Evolutionary conservation across 2,797 vertebrate genomes (phyloP).

Genomic region (Chloroceryle amazona): DNA sequence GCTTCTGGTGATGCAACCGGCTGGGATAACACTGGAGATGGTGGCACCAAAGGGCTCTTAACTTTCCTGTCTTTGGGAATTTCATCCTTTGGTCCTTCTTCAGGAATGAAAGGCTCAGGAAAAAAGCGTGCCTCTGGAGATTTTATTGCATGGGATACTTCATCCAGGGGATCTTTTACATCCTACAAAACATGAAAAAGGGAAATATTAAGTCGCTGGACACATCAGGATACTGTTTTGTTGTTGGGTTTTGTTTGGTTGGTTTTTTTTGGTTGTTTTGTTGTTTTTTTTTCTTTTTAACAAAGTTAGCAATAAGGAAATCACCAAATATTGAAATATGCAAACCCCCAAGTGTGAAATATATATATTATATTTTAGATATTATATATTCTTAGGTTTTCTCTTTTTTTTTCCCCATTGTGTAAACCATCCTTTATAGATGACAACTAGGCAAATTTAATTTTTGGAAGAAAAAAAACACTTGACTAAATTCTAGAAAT

Average conservation of each 20-base stretch:
- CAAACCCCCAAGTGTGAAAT: rapidly evolving
- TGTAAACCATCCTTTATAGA: neutral
- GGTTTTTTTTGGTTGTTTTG: neutral
- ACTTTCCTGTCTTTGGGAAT: constrained; percentile 69
- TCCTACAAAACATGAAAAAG: constrained; percentile 40
- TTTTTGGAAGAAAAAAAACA: neutral
- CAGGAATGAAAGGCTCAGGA: constrained; percentile 81
- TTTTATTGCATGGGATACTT: constrained; percentile 28
- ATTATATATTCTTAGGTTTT: neutral
- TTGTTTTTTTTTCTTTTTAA: neutral
- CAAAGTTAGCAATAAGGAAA: neutral
- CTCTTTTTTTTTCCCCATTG: neutral
- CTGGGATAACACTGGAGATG: constrained; percentile 88
- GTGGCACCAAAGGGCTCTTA: constrained; percentile 33
- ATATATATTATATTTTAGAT: too few relatives aligned
- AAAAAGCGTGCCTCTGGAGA: constrained; percentile 85
- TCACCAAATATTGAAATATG: neutral
- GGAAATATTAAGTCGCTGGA: neutral
- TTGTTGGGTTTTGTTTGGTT: neutral
- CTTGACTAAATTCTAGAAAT: neutral
- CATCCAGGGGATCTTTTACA: neutral
- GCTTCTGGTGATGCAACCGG: constrained; percentile 86
- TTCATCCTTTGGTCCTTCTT: constrained; percentile 72
- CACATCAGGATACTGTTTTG: rapidly evolving
- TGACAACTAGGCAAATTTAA: neutral